Percentiles rank a stretch among this genome's conserved stretches.
Evolutionary conservation across 2,888 invertebrate genomes (phyloP).

Genomic region (Cryptocheilus praepositus): DNA sequence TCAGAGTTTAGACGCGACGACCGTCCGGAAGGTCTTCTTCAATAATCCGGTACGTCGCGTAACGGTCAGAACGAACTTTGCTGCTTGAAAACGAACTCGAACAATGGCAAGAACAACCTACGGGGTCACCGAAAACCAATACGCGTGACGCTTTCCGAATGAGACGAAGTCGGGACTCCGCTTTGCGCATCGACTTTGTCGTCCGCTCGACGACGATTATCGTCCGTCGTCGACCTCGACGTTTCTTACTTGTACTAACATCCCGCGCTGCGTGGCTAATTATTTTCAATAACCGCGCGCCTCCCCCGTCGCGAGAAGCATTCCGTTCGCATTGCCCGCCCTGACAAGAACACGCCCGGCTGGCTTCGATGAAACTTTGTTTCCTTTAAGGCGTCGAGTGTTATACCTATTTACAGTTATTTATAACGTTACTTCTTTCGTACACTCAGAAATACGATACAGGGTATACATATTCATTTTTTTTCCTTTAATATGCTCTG

Average conservation of each 20-base stretch:
- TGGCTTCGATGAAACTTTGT: slow-evolving; percentile 1
- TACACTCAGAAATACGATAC: slow-evolving; percentile 12
- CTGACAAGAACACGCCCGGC: background rate
- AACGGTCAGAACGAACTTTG: too few relatives aligned
- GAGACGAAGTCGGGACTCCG: slow-evolving; percentile 11
- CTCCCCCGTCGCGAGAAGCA: slow-evolving; percentile 6
- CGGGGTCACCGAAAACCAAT: slow-evolving; percentile 46
- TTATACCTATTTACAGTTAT: slow-evolving; percentile 49
- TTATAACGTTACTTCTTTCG: slow-evolving; percentile 29
- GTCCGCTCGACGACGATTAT: slow-evolving; percentile 24
- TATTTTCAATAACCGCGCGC: background rate
- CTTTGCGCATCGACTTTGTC: slow-evolving; percentile 30
- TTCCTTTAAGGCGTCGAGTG: slow-evolving; percentile 31
- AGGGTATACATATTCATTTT: background rate
- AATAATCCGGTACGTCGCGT: too few relatives aligned
- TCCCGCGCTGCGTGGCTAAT: background rate
- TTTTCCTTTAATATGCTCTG: slow-evolving; percentile 26
- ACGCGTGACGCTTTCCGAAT: slow-evolving; percentile 35
- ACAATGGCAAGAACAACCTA: slow-evolving; percentile 64
- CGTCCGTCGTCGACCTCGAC: slow-evolving; percentile 31
- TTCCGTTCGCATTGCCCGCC: background rate
- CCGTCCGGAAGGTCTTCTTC: too few relatives aligned
- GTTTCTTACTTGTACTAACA: background rate
- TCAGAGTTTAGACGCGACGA: too few relatives aligned
- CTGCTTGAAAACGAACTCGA: slow-evolving; percentile 32